Evolutionary conservation across 2,113 vertebrate species (phyloP).

Genomic region (Antechinus flavipes): DNA sequence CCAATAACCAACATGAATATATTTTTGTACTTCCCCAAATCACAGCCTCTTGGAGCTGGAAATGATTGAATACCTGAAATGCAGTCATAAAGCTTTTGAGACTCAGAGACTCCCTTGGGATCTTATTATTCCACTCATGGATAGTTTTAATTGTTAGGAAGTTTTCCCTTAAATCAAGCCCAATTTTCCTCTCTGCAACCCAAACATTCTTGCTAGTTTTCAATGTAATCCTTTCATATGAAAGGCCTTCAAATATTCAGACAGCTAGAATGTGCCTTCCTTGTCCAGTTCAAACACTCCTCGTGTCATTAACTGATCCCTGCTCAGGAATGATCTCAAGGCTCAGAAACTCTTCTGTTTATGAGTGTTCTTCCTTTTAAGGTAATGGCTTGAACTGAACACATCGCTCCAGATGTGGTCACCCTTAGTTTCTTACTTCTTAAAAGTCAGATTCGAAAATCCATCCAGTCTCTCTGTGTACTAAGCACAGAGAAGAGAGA

Average conservation of each 20-base stretch:
- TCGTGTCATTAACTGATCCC: neutral
- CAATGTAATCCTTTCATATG: neutral
- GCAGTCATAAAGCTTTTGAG: neutral
- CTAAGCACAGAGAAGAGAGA: neutral
- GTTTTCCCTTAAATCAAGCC: neutral
- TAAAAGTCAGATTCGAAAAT: neutral
- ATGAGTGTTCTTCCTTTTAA: neutral
- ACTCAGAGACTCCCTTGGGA: neutral
- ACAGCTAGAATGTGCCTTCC: neutral
- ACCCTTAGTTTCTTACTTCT: neutral
- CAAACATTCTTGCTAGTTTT: neutral
- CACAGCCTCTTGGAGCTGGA: neutral
- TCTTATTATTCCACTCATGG: neutral
- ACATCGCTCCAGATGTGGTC: neutral
- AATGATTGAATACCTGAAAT: neutral
- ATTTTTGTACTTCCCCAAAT: neutral
- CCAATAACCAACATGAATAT: neutral
- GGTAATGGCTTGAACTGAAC: neutral
- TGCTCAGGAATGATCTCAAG: neutral
- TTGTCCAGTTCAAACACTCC: neutral
- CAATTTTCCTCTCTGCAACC: neutral
- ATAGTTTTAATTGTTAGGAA: neutral
- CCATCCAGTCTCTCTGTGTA: neutral
- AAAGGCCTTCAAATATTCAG: neutral
- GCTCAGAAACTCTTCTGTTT: neutral